These are phyloP conservation scores for Trachelus stipa DNA, from an alignment of 2,888 invertebrate genomes.

Conservation along the genomic window DNA sequence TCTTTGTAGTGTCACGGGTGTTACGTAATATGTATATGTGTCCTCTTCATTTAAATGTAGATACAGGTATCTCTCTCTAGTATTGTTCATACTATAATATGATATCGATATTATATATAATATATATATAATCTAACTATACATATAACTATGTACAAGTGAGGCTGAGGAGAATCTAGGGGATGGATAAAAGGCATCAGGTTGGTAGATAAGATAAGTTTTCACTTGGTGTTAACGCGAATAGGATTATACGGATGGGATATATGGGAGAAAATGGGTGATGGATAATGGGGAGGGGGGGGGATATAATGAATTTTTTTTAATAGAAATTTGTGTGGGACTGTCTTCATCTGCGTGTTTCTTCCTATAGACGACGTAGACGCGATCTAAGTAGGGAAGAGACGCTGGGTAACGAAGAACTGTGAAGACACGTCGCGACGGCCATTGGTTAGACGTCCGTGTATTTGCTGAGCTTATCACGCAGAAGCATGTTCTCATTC, in stretches of 20 bases:
- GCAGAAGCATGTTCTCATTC: conserved; percentile 90
- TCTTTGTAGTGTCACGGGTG: neutral
- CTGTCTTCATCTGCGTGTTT: conserved; percentile 21
- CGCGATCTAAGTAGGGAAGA: conserved; percentile 15
- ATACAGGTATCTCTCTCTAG: conserved; percentile 31
- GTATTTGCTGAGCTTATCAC: conserved; percentile 90
- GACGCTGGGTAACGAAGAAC: conserved; percentile 25
- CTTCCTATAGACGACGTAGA: conserved; percentile 13
- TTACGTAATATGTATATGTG: neutral
- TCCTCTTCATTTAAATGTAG: conserved; percentile 9
- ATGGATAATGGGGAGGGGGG: neutral
- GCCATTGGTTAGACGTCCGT: conserved; percentile 79
- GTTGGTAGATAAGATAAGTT: neutral
- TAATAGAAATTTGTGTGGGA: conserved; percentile 11
- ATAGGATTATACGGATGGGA: neutral
- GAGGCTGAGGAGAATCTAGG: conserved; percentile 33
- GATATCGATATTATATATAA: conserved; percentile 37
- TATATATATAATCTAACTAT: conserved; percentile 62
- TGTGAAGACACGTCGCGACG: conserved; percentile 3
- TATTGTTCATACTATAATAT: conserved; percentile 41
- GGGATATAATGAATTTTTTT: conserved; percentile 1
- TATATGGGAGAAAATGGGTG: conserved; percentile 9
- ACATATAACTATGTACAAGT: conserved; percentile 66
- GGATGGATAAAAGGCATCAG: conserved; percentile 19
- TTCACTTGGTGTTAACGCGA: neutral